Percentiles rank a stretch among this genome's conserved stretches.
Conservation (phyloP, 2,113 vertebrate genomes). For the Argyrosomus japonicus region DNA sequence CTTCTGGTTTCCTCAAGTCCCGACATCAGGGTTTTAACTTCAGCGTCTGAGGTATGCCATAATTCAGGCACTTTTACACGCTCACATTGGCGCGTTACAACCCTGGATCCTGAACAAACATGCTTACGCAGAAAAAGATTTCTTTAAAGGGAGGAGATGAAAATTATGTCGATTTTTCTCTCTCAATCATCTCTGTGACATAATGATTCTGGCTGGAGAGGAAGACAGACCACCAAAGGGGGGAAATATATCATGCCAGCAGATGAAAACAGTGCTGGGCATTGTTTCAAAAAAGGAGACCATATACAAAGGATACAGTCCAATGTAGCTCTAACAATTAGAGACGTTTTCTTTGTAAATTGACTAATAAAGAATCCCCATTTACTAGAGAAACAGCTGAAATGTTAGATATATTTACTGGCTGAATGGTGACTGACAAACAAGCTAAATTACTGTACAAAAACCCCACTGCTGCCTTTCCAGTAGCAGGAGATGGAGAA, state of each 20-base stretch:
- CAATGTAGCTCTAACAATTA: slow-evolving; percentile 37
- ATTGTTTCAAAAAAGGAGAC: slow-evolving; percentile 42
- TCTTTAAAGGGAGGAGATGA: slow-evolving; percentile 43
- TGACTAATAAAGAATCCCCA: slow-evolving; percentile 2
- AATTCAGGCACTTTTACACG: slow-evolving; percentile 62
- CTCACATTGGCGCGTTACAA: slow-evolving; percentile 56
- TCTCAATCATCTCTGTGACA: slow-evolving; percentile 52
- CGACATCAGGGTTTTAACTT: slow-evolving; percentile 56
- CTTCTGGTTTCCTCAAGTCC: slow-evolving; percentile 67
- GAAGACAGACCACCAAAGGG: slow-evolving; percentile 51
- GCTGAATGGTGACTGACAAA: slow-evolving; percentile 29
- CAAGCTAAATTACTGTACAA: slow-evolving; percentile 22
- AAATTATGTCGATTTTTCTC: slow-evolving; percentile 59
- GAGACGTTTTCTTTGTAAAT: neutral
- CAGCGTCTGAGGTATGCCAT: slow-evolving; percentile 62
- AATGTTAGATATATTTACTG: slow-evolving; percentile 6
- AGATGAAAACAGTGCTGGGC: slow-evolving; percentile 27
- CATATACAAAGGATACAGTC: slow-evolving; percentile 27
- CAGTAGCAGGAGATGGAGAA: slow-evolving; percentile 20
- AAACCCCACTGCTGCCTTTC: slow-evolving; percentile 13
- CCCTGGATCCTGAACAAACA: slow-evolving; percentile 71
- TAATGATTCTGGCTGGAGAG: slow-evolving; percentile 29
- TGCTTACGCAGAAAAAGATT: slow-evolving; percentile 47
- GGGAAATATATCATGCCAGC: slow-evolving; percentile 29
- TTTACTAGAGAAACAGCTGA: neutral